phyloP scores from a whole-genome alignment of 2,888 invertebrate species.

The Mythimna vitellina region DNA sequence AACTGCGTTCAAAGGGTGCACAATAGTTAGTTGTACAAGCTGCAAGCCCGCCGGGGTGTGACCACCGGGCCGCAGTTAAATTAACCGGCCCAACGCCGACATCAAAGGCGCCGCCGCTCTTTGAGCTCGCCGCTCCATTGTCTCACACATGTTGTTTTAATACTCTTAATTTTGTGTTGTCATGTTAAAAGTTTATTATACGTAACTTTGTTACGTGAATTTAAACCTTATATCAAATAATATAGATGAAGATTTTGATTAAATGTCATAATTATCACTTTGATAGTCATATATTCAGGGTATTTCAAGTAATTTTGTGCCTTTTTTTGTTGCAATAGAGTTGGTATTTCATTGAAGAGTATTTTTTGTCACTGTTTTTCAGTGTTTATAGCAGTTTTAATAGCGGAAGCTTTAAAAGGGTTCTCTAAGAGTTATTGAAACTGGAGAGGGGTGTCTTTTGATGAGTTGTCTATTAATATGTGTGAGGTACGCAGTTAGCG shows the following conservation, averaged over 20 bases:
- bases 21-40: slow-evolving; percentile 61
- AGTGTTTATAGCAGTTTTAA: slow-evolving; percentile 69
- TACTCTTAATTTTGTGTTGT: slow-evolving; percentile 87
- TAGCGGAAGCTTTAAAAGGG: slow-evolving; percentile 84
- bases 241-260: slow-evolving; percentile 40
- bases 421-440: slow-evolving; percentile 71
- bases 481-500: slow-evolving; percentile 53
- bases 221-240: slow-evolving; percentile 60
- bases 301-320: background rate
- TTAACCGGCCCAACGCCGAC: slow-evolving; percentile 77
- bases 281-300: slow-evolving; percentile 4
- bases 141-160: slow-evolving; percentile 87
- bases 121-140: slow-evolving; percentile 85
- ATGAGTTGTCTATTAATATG: slow-evolving; percentile 69
- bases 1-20: slow-evolving; percentile 60
- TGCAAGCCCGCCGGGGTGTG: slow-evolving; percentile 59
- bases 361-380: slow-evolving; percentile 61
- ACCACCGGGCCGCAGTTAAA: slow-evolving; percentile 79
- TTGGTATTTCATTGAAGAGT: slow-evolving; percentile 22
- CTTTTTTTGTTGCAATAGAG: background rate
- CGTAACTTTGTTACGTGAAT: slow-evolving; percentile 54
- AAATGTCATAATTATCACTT: slow-evolving; percentile 34
- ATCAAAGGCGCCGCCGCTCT: slow-evolving; percentile 83
- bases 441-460: slow-evolving; percentile 70
- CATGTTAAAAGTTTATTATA: slow-evolving; percentile 87